Base-by-base conservation (phyloP, 2,888 invertebrate species). In the Acleris sparsana region DNA sequence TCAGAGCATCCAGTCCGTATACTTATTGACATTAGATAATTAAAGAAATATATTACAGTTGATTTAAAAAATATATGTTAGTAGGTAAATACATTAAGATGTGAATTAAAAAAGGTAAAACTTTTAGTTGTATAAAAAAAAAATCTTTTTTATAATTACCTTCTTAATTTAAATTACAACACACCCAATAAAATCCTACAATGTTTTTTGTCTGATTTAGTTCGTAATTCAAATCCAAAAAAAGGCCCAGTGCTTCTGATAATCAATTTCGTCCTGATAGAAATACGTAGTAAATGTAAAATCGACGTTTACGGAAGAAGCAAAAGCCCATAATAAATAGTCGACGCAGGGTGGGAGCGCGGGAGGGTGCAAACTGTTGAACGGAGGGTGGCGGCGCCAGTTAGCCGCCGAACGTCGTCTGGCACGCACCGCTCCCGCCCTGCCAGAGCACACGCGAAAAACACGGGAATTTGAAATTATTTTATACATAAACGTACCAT, bases 331-430 rank as follows among this genome's bases (percentile, higher is more conserved):
- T 64, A 68, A 64, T 62, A 67, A 69, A 65, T 61, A 67, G 62
- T 68, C 46, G 58, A n/a, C 39, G 48, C 48, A 62, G 22, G 52
- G 61, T 46, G 61, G 83, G 87, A 86, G 83, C 83, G 81, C 74
- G 80, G 80, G 86, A 85, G 89, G 90, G 89, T 87, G 89, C 85
- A 84, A 91, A 87, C 91, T 92, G 92, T 92, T 92, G 92, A 92
- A 80, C 86, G 75, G 83, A 79, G 89, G 89, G 89, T 85, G 87
- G 80, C 71, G 87, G 83, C 89, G 88, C 86, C 89, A 90, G 91
- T 89, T 81, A 80, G 88, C 83, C 87, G 88, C 79, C 80, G 82
- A 75, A 71, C 82, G 80, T 82, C 75, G 77, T 73, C 73, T 79
- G 76, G 82, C 84, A 81, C 85, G 85, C 73, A 71, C 69, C 70